A percentile compares a stretch with the other conserved stretches of the same genome.
Evolutionary conservation across 2,797 vertebrate species (phyloP).

Genomic region (Bothrops alternatus): DNA sequence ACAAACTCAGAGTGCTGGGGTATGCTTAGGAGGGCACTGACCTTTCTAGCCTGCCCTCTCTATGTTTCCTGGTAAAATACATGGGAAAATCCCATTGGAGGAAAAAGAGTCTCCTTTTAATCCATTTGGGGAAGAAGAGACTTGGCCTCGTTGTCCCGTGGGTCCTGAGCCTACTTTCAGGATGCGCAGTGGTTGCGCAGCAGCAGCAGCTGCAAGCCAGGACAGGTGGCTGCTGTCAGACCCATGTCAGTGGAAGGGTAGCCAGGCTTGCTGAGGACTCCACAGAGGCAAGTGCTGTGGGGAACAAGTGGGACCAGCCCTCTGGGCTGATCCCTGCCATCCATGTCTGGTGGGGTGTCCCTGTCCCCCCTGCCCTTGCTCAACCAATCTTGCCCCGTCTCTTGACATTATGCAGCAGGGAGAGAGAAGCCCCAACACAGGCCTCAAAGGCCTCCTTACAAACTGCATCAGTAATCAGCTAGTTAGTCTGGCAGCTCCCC

Average conservation of each 20-base stretch:
- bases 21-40: too few relatives aligned
- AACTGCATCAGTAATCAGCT: conserved; percentile 85
- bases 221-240: not conserved
- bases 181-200: not conserved
- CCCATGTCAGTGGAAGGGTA: not conserved
- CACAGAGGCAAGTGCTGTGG: not conserved
- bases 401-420: conserved; percentile 70
- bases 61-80: too few relatives aligned
- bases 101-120: not conserved
- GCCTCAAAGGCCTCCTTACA: conserved; percentile 81
- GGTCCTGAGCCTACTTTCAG: not conserved
- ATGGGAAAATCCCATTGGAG: too few relatives aligned
- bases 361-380: not conserved
- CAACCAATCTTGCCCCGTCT: not conserved
- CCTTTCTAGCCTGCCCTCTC: too few relatives aligned
- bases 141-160: not conserved
- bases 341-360: not conserved
- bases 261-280: not conserved
- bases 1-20: too few relatives aligned
- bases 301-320: not conserved
- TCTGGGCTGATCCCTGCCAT: not conserved
- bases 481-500: conserved; percentile 81
- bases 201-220: not conserved
- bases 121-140: not conserved
- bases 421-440: conserved; percentile 76